Evolutionary conservation across 2,888 invertebrate species (phyloP).

Genomic region (Coelinius sp.): DNA sequence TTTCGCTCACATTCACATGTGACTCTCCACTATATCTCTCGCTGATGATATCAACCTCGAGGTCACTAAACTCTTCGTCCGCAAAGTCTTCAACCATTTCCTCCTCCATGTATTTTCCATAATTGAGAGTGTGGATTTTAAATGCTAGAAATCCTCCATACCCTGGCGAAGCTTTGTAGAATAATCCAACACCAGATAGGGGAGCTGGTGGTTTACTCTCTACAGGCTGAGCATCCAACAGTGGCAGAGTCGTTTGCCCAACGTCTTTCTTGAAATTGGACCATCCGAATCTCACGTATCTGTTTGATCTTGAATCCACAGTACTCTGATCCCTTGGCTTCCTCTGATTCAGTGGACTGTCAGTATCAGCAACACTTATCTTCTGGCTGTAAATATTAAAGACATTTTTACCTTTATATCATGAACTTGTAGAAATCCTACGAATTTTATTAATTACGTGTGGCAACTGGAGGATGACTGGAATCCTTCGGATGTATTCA

Average conservation of each 20-base stretch:
- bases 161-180: neutral
- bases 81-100: too few relatives aligned
- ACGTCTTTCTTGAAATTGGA: neutral
- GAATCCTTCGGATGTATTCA: neutral
- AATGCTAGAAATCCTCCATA: neutral
- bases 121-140: neutral
- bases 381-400: neutral
- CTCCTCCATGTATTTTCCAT: neutral
- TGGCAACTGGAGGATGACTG: neutral
- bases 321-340: neutral
- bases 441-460: neutral
- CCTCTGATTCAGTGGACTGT: neutral
- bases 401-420: neutral
- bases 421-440: neutral
- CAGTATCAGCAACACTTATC: neutral
- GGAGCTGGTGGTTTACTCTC: neutral
- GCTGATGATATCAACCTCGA: too few relatives aligned
- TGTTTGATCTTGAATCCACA: neutral
- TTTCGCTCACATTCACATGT: too few relatives aligned
- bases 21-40: too few relatives aligned
- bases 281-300: neutral
- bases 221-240: neutral
- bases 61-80: too few relatives aligned
- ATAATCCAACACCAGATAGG: neutral
- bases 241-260: neutral